phyloP scores from a whole-genome alignment of 2,888 invertebrate species.

The Cremastinae sp. region DNA sequence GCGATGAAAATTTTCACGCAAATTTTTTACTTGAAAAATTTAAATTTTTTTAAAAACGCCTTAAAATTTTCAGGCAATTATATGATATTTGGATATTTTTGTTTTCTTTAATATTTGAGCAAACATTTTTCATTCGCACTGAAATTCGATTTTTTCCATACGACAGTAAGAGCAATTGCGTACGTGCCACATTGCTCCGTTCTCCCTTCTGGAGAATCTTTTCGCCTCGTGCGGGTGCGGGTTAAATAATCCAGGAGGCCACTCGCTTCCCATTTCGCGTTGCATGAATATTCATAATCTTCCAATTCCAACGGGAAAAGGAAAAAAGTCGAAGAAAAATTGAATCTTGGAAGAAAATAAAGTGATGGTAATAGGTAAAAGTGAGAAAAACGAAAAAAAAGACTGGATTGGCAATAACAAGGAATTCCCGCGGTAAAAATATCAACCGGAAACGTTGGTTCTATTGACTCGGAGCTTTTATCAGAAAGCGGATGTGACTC shows the following conservation, averaged over 20 bases:
- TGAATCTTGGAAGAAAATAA: constrained; percentile 55
- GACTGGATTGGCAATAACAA: neutral
- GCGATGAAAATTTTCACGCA: too few relatives aligned
- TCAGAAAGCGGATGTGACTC: constrained; percentile 16
- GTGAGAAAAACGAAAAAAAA: constrained; percentile 17
- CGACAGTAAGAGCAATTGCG: too few relatives aligned
- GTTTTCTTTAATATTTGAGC: too few relatives aligned
- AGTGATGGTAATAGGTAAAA: constrained; percentile 35
- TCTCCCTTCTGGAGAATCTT: constrained; percentile 42
- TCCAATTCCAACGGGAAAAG: constrained; percentile 56
- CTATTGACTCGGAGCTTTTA: neutral
- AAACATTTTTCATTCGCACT: too few relatives aligned
- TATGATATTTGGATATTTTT: too few relatives aligned
- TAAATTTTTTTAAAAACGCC: too few relatives aligned
- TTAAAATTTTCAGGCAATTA: too few relatives aligned
- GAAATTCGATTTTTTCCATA: too few relatives aligned
- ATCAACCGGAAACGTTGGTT: constrained; percentile 3
- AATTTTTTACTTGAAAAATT: too few relatives aligned
- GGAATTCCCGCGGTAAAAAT: neutral
- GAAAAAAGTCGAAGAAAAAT: constrained; percentile 51
- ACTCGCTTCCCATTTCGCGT: constrained; percentile 53
- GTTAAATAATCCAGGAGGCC: constrained; percentile 67
- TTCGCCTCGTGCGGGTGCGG: constrained; percentile 63
- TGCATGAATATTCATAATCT: constrained; percentile 70
- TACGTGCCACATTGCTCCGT: too few relatives aligned